Evolutionary conservation across 2,113 vertebrate genomes (phyloP).

Genomic region (Eulemur macaco): DNA sequence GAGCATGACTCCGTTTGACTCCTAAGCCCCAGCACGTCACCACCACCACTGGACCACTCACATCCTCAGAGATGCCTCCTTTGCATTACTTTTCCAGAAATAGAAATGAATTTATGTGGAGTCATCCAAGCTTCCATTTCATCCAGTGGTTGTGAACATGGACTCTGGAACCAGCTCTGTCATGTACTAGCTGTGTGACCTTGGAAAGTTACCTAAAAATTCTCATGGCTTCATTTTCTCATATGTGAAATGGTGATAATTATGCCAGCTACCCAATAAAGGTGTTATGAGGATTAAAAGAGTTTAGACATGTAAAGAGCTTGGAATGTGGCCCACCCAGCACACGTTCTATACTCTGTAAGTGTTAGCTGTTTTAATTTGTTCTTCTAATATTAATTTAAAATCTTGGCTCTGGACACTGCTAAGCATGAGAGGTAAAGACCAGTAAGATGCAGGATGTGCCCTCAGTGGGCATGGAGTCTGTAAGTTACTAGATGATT

Average conservation of each 20-base stretch:
- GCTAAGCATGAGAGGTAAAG: neutral
- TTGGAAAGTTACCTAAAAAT: neutral
- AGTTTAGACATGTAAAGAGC: neutral
- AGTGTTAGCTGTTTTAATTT: neutral
- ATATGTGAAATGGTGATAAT: neutral
- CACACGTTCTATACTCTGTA: neutral
- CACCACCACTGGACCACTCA: neutral
- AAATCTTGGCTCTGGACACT: neutral
- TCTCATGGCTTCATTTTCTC: neutral
- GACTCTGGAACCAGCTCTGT: neutral
- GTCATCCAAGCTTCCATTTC: slow-evolving; percentile 5
- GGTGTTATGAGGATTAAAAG: neutral
- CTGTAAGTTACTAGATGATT: neutral
- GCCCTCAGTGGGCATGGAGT: neutral
- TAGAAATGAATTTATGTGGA: neutral
- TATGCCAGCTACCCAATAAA: neutral
- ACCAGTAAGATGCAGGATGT: neutral
- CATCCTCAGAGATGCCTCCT: neutral
- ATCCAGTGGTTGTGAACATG: neutral
- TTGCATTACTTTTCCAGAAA: neutral
- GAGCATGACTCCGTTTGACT: neutral
- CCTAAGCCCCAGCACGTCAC: neutral
- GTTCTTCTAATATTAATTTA: neutral
- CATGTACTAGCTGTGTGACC: neutral
- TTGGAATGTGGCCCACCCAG: neutral